Evolutionary conservation across 2,797 vertebrate genomes (phyloP), one percentile per base, ranked within the genome.

Genomic region (Chiroxiphia lanceolata): DNA sequence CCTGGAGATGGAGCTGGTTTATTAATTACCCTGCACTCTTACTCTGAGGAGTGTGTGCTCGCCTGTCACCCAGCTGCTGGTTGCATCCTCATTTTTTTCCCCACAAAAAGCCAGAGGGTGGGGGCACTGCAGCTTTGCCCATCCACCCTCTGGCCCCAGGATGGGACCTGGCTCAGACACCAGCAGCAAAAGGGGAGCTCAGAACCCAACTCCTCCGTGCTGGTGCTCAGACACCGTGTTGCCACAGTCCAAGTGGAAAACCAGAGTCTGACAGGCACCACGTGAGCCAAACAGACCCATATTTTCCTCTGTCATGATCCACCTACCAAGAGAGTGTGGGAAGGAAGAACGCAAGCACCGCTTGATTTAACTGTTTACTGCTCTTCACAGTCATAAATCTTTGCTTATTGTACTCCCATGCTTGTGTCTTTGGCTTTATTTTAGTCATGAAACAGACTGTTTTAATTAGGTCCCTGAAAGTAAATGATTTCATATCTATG

Each of bases 241-340:
- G 50, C 56, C 72, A 45, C 7, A 2, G n/a, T 26, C 48, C 9
- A 0, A 10, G 12, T 0, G 33, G 26, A 4, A 5, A 72, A 3
- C 63, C 26, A 25, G 31, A 48, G 31, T n/a, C 31, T 25, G 42
- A 6, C 2, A 27, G 42, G 74, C 63, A 31, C 76, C 59, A 27
- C 1, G 5, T 33, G 61, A 88, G 83, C 26, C 25, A 67, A 64
- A 29, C 65, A 59, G 70, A 50, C 12, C 40, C 59, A 44, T 47
- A 5, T 34, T 34, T 29, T 15, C 25, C 57, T 59, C 83, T 71
- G 27, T 50, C 61, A 15, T 61, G 21, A 91, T 64, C 59, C 71
- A 63, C 65, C 87, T 72, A 50, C 75, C 70, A 22, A 65, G 29
- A 53, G 79, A 71, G 78, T 25, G 71, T 91, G 54, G 89, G 90